Conservation (phyloP, 2,888 invertebrate genomes). For the Lasioglossum villosulum region DNA sequence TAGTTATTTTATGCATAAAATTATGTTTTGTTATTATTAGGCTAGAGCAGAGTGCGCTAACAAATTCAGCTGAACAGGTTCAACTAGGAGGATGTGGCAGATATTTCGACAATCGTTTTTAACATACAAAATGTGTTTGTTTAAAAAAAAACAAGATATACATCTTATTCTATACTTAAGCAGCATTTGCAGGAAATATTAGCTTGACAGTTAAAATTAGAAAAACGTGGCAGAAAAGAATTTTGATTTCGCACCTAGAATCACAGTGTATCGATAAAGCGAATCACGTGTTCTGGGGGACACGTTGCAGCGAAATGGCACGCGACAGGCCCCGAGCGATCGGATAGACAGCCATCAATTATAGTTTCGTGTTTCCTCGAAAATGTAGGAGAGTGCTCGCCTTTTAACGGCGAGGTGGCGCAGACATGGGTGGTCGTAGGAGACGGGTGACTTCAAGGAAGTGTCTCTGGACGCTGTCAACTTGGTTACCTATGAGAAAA, state of each 20-base stretch:
- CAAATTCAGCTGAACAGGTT: background rate
- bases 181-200: background rate
- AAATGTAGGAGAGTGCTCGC: constrained; percentile 19
- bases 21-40: background rate
- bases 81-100: background rate
- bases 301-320: background rate
- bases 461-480: constrained; percentile 74
- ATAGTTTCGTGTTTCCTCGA: constrained; percentile 21
- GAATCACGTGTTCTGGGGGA: background rate
- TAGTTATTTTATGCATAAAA: background rate
- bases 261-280: background rate
- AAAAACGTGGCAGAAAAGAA: background rate
- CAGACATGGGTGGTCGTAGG: constrained; percentile 68
- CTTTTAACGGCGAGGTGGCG: constrained; percentile 28
- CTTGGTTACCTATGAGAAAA: constrained; percentile 70
- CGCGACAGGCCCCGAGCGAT: background rate
- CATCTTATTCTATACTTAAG: background rate
- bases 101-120: background rate
- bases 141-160: background rate
- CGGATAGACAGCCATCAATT: constrained; percentile 20
- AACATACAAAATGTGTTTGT: background rate
- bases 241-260: background rate
- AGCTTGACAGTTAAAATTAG: background rate
- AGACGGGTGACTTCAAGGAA: constrained; percentile 65
- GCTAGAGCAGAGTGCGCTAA: background rate